A percentile compares a stretch with the other conserved stretches of the same genome.
phyloP scores from a whole-genome alignment of 2,113 vertebrate species.

The Crotalus tigris region DNA sequence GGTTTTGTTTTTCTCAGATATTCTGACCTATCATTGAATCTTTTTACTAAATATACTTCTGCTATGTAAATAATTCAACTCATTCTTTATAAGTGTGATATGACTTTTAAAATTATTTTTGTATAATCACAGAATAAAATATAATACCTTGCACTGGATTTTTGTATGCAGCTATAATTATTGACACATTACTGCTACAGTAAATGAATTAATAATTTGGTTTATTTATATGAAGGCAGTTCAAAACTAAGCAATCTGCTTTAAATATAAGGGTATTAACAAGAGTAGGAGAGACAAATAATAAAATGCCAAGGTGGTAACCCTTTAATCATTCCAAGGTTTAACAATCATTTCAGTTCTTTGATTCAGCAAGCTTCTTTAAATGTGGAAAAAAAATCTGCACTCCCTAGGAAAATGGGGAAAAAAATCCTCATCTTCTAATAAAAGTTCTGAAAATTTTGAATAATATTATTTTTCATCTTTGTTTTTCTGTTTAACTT shows the following conservation, averaged over 20 bases:
- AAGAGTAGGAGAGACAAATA: conserved; percentile 45
- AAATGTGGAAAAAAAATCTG: conserved; percentile 11
- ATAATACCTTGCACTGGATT: neutral
- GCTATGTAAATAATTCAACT: conserved; percentile 13
- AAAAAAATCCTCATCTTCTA: conserved; percentile 31
- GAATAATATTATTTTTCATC: conserved; percentile 25
- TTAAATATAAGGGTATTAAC: neutral
- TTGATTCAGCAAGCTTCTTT: conserved; percentile 42
- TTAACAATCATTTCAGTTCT: neutral
- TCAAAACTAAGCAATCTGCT: conserved; percentile 31
- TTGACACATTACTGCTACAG: conserved; percentile 36
- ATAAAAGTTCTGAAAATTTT: neutral
- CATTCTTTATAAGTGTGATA: conserved; percentile 41
- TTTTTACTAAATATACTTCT: conserved; percentile 7
- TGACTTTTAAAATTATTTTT: conserved; percentile 15
- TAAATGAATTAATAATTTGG: conserved; percentile 35
- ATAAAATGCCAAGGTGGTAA: conserved; percentile 26
- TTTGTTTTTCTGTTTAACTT: conserved; percentile 24
- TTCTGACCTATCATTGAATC: conserved; percentile 9
- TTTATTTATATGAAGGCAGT: conserved; percentile 22
- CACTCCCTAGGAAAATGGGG: conserved; percentile 12
- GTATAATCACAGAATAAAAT: conserved; percentile 34
- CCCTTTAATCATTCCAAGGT: conserved; percentile 22
- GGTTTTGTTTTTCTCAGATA: neutral
- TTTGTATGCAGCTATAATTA: conserved; percentile 16